These are phyloP conservation scores for Thalassaphorura encarpata DNA, from an alignment of 1,140 invertebrate genomes.

Conservation along the genomic window DNA sequence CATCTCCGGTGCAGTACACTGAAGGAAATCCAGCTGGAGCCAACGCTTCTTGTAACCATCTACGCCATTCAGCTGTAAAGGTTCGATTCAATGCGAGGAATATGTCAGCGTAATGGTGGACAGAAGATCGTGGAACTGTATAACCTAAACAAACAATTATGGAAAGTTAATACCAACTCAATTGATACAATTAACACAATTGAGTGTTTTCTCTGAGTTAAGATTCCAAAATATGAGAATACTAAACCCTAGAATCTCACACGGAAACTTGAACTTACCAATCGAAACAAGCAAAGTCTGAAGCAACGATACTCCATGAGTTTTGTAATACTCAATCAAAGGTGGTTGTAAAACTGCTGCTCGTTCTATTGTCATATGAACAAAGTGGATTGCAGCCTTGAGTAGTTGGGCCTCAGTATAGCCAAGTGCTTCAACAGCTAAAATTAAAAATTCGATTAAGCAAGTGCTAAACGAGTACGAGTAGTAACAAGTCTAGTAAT, in stretches of 20 bases:
- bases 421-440: constrained; percentile 19
- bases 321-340: constrained; percentile 17
- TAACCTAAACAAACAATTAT: constrained; percentile 19
- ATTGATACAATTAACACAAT: neutral
- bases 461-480: too few species aligned
- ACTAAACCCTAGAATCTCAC: neutral
- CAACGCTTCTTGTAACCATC: constrained; percentile 23
- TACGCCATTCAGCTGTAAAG: constrained; percentile 22
- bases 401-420: constrained; percentile 21
- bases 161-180: neutral
- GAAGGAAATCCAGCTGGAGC: constrained; percentile 25
- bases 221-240: neutral
- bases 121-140: constrained; percentile 19
- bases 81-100: constrained; percentile 6
- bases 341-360: constrained; percentile 10
- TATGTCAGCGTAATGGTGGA: constrained; percentile 14
- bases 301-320: constrained; percentile 12
- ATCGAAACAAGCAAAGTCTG: constrained; percentile 21
- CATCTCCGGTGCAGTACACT: constrained; percentile 15
- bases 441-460: neutral
- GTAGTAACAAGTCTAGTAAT: too few species aligned
- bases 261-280: too few species aligned
- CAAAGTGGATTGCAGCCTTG: constrained; percentile 25
- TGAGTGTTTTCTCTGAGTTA: neutral
- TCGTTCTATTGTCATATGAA: constrained; percentile 12